phyloP scores from a whole-genome alignment of 2,888 invertebrate genomes.

The Anoplius nigerrimus region DNA sequence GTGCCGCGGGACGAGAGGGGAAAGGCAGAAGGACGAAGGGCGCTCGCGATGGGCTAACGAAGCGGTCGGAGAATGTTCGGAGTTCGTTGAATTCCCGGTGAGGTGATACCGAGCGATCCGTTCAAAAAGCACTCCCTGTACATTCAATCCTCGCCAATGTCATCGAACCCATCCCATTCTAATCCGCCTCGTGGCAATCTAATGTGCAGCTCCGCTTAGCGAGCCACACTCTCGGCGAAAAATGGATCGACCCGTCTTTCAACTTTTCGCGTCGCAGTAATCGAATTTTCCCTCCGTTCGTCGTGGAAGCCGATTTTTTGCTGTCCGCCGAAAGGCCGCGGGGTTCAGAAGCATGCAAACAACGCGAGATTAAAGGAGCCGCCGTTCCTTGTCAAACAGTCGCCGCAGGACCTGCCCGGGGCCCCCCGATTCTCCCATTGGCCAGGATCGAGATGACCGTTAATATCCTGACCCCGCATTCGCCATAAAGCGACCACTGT shows the following conservation, averaged over 20 bases:
- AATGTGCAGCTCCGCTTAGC: neutral
- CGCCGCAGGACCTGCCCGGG: slow-evolving; percentile 45
- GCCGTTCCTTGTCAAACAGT: slow-evolving; percentile 42
- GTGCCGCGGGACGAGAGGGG: neutral
- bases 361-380: slow-evolving; percentile 73
- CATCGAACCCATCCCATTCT: no score
- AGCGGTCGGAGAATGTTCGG: slow-evolving; percentile 1
- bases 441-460: slow-evolving; percentile 46
- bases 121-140: no score
- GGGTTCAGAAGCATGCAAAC: slow-evolving; percentile 69
- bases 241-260: no score
- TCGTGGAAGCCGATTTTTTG: slow-evolving; percentile 39
- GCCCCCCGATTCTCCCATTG: slow-evolving; percentile 36
- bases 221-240: no score
- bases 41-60: neutral
- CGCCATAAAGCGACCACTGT: slow-evolving; percentile 19
- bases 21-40: neutral
- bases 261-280: no score
- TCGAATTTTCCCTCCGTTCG: slow-evolving; percentile 62
- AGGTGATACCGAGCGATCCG: no score
- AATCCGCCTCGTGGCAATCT: no score
- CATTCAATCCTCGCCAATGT: no score
- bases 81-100: no score
- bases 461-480: slow-evolving; percentile 45
- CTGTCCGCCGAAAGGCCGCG: slow-evolving; percentile 42